Percentiles rank a stretch among this genome's conserved stretches.
These are phyloP conservation scores for Ophion ventricosus DNA, from an alignment of 2,888 invertebrate species.

Conservation along the genomic window DNA sequence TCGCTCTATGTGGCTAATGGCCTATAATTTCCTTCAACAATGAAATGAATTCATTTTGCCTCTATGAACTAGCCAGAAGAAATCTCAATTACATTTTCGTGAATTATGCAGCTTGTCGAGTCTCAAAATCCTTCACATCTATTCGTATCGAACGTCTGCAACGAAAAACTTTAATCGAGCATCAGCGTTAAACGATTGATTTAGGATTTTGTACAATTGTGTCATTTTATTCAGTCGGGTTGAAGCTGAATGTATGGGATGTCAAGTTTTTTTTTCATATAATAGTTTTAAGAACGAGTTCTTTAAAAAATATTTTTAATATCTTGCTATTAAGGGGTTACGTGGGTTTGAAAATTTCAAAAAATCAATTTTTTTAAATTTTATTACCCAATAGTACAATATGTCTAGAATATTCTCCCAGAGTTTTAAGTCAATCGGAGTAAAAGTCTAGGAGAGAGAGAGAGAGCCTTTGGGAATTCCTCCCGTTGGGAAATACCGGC, in stretches of 20 bases:
- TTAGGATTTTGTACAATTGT: too few relatives aligned
- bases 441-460: too few relatives aligned
- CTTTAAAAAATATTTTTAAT: not conserved
- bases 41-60: slow-evolving; percentile 53
- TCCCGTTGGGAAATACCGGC: too few relatives aligned
- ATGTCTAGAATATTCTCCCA: too few relatives aligned
- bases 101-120: slow-evolving; percentile 39
- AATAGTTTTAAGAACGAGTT: not conserved
- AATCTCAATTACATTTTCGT: slow-evolving; percentile 66
- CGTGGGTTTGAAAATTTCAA: too few relatives aligned
- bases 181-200: not conserved
- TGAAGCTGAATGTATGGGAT: not conserved
- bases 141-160: not conserved
- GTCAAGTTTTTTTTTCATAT: not conserved
- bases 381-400: too few relatives aligned
- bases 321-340: not conserved
- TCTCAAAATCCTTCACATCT: slow-evolving; percentile 15
- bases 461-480: too few relatives aligned
- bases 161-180: not conserved
- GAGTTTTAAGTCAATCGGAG: too few relatives aligned
- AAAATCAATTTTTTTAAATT: too few relatives aligned
- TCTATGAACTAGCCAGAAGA: slow-evolving; percentile 58
- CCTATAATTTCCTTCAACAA: slow-evolving; percentile 71
- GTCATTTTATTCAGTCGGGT: too few relatives aligned
- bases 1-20: slow-evolving; percentile 69